Evolutionary conservation across 2,797 vertebrate species (phyloP).

Genomic region (Okamejei kenojei): DNA sequence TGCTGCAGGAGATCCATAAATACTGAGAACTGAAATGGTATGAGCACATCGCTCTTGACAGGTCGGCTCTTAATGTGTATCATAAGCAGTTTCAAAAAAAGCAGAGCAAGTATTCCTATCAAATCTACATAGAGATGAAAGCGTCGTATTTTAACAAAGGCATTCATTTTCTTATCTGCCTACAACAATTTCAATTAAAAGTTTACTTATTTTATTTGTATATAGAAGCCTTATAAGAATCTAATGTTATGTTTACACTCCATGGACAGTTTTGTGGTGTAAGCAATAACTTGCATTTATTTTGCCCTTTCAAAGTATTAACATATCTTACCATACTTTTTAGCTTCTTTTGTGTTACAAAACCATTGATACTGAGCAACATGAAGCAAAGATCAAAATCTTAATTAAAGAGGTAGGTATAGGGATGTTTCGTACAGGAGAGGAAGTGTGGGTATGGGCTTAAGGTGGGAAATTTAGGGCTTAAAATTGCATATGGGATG

Average conservation of each 20-base stretch:
- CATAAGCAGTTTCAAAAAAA: background rate
- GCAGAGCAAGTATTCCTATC: background rate
- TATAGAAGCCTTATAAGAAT: background rate
- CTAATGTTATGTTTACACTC: too few species aligned
- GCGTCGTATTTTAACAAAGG: background rate
- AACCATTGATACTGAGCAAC: background rate
- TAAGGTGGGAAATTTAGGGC: background rate
- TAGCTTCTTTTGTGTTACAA: background rate
- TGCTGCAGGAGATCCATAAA: background rate
- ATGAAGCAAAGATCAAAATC: background rate
- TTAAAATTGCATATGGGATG: background rate
- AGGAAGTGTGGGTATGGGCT: background rate
- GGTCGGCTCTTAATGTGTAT: background rate
- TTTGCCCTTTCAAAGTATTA: background rate
- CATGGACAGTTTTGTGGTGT: background rate
- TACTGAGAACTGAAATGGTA: background rate
- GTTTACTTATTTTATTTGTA: background rate
- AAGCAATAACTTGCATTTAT: background rate
- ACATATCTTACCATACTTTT: background rate
- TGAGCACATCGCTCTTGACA: background rate
- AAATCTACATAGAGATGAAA: background rate
- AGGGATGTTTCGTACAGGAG: background rate
- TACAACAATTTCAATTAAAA: background rate
- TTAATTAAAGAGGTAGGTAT: background rate
- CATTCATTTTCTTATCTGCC: background rate